Evolutionary conservation across 2,113 vertebrate species (phyloP).

Genomic region (Takifugu flavidus): DNA sequence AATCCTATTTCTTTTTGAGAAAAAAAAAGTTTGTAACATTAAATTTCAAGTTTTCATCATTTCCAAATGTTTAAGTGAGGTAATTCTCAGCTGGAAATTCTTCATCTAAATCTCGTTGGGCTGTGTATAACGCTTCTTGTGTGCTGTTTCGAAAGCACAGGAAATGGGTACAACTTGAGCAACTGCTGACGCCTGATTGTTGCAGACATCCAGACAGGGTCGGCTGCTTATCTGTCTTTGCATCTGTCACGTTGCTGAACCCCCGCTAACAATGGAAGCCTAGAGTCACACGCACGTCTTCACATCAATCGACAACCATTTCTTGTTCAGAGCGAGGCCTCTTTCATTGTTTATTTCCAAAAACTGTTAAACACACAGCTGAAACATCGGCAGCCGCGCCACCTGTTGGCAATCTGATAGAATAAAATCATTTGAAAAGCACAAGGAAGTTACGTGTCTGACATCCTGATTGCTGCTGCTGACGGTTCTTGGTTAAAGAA

Average conservation of each 20-base stretch:
- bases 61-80: background rate
- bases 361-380: too few species aligned
- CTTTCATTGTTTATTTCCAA: too few species aligned
- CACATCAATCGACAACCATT: too few species aligned
- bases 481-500: too few species aligned
- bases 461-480: too few species aligned
- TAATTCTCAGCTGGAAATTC: slow-evolving; percentile 12
- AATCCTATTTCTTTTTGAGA: too few species aligned
- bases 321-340: too few species aligned
- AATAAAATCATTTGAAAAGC: too few species aligned
- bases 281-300: slow-evolving; percentile 5
- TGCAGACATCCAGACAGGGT: slow-evolving; percentile 35
- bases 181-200: slow-evolving; percentile 51
- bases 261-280: background rate
- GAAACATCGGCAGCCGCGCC: too few species aligned
- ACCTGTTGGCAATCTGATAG: too few species aligned
- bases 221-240: slow-evolving; percentile 2
- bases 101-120: slow-evolving; percentile 15
- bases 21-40: too few species aligned
- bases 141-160: slow-evolving; percentile 57
- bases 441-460: too few species aligned
- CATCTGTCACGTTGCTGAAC: background rate
- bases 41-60: background rate
- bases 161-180: slow-evolving; percentile 55
- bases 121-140: slow-evolving; percentile 15